Percentiles rank a stretch among this genome's conserved stretches.
phyloP scores from a whole-genome alignment of 1,140 invertebrate genomes.

The Leptonema lineaticorne region DNA sequence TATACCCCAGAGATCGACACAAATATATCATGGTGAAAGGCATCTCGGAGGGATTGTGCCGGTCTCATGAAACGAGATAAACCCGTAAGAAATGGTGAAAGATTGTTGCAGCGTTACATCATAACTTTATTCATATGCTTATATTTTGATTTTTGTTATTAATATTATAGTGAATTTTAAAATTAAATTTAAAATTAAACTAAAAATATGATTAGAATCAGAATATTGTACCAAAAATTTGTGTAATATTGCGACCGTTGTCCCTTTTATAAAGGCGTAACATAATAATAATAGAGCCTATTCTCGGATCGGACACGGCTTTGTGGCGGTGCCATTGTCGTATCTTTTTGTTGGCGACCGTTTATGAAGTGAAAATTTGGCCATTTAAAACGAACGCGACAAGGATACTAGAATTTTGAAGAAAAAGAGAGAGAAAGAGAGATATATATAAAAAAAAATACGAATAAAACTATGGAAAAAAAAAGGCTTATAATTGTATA shows the following conservation, averaged over 20 bases:
- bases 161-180: too few relatives aligned
- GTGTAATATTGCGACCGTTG: neutral
- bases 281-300: neutral
- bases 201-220: too few relatives aligned
- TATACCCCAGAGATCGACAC: conserved; percentile 18
- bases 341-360: neutral
- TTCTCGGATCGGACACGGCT: neutral
- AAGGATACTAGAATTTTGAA: neutral
- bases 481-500: neutral
- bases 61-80: neutral
- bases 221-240: neutral
- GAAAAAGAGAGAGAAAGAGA: neutral
- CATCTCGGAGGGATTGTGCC: conserved; percentile 23
- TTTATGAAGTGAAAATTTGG: conserved; percentile 28
- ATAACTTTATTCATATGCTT: neutral
- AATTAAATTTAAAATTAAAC: neutral
- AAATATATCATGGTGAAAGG: conserved; percentile 31
- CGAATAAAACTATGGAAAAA: neutral
- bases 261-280: neutral
- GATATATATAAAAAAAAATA: neutral
- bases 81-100: neutral
- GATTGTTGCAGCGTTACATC: neutral
- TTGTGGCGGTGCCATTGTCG: neutral
- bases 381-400: conserved; percentile 9
- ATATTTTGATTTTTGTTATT: neutral